Base-by-base conservation (phyloP, 2,888 invertebrate genomes). In the Drosophila paucipuncta region DNA sequence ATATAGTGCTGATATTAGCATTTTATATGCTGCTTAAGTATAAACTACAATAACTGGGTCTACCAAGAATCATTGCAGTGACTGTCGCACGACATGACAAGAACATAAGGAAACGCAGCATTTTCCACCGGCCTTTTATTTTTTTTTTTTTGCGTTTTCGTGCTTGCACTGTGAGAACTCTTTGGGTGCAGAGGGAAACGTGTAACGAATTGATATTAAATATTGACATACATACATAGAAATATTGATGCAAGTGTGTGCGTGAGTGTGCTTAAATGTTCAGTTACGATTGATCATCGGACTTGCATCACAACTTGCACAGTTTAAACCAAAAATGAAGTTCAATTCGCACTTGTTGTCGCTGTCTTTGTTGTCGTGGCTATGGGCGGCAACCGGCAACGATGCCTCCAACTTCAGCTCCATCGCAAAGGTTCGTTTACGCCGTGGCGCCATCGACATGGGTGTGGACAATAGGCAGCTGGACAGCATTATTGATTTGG, bases 401-500 rank as follows among this genome's bases (percentile, higher is more conserved):
- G 28, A 66, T 59, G 61, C 33, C 22, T 28, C 31, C 28, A 28
- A 49, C 30, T 25, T 54, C 2, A 49, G 3, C 25, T 25, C 41
- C 16, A n/a, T 25, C 33, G 3, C 43, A 18, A 50, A 43, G 16
- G 35, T 33, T 7, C 91, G 89, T 30, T 18, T 62, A 10, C 76
- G 78, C 1, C 89, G 87, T 22, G 78, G 78, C 13, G 65, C 73
- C 18, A 50, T 90, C 35, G 76, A 64, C 22, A 50, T 75, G 30
- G 81, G 70, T 25, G 77, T 81, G n/a, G 77, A 72, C 28, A 41
- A 57, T 28, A 68, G 52, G 35, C 67, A 64, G 16, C 68, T 82
- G 61, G 91, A 87, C 50, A 89, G 73, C 39, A 72, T 93, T 31
- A 80, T 93, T 11, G 91, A 93, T 73, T 87, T 92, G 33, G 85